Evolutionary conservation across 2,888 invertebrate species (phyloP), one percentile per base, ranked within the genome.

Genomic region (Chalcosyrphus nemorum): DNA sequence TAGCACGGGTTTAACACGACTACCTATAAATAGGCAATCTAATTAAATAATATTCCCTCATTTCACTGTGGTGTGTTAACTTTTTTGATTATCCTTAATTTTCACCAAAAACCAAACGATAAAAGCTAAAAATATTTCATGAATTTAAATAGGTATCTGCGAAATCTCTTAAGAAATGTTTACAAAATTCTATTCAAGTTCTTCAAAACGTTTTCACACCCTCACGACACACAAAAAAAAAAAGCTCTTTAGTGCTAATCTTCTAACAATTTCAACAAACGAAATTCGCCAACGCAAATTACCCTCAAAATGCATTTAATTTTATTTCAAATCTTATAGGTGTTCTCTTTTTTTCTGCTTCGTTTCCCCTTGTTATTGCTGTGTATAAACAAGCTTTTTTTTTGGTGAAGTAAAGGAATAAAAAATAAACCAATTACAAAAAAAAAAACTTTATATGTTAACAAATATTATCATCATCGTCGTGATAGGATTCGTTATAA

Each of bases 181-280:
- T 70, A 70, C 45, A 24, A 45, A 68, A 47, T 35, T 35, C 35
- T 24, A 45, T 47, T 70, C 11, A 47, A 24, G 15, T 47, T 56
- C 27, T 11, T 47, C 41, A 68, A 27, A 45, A 50, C 27, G 15
- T 57, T 15, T 59, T 71, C 43, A 52, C 72, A 72, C 32, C 52
- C 43, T 54, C 41, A 52, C 15, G 13, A 43, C 7, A 13, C n/a
- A n/a, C n/a, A n/a, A n/a, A n/a, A n/a, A n/a, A n/a, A n/a, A 43
- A 29, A 54, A 59, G 41, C 72, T 72, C 15, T 61, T 41, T 43
- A 72, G 21, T 43, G 52, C 29, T 29, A 41, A 52, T 38, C 52
- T 41, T n/a, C 59, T 61, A 72, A 72, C 41, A 4, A 71, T 50
- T 47, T 71, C 27, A 71, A 71, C 35, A 56, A 47, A 50, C 19